Evolutionary conservation across 2,797 vertebrate genomes (phyloP), one percentile per base, ranked within the genome.

Genomic region (Sebastes itinus): DNA sequence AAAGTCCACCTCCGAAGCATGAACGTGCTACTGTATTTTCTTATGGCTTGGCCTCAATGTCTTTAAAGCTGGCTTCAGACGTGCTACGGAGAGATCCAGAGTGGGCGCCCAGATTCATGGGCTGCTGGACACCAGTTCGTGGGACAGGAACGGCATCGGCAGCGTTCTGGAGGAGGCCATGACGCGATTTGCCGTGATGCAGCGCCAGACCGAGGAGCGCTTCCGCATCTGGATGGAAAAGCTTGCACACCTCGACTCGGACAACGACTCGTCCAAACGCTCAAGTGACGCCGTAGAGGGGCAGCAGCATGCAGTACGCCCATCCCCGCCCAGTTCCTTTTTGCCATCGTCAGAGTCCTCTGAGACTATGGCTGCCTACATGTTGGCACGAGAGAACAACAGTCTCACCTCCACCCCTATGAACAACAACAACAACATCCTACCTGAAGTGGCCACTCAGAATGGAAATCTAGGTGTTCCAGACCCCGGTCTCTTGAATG

Each of bases 21-120:
- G 92, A 94, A 88, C 77, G 87, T 96, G 93, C 94, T 81, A 93
- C 93, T 95, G 93, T 96, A 90, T 92, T 95, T 93, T 96, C 93
- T 96, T 94, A 96, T 92, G 95, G 95, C 95, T 95, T 96, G 96
- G 96, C 96, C 96, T 97, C 97, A 97, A 93, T 98, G 97, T 98
- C 96, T 98, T 98, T 98, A 97, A 98, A 98, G 97, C 96, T 98
- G 96, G 94, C 96, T 97, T 97, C 95, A 95, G 93, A 96, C 95
- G 92, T 95, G 95, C 96, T 93, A 96, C 96, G 95, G 96, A 94
- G 95, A 95, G 96, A 96, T 96, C 96, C 95, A 96, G 96, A 96
- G 93, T 93, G 79, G 95, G 95, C 92, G 95, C 96, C 94, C 96
- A 97, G 95, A 97, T 97, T 94, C 95, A 96, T 93, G 95, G 96